These are phyloP conservation scores for Melanerpes formicivorus DNA, from an alignment of 2,113 vertebrate genomes.

Conservation along the genomic window DNA sequence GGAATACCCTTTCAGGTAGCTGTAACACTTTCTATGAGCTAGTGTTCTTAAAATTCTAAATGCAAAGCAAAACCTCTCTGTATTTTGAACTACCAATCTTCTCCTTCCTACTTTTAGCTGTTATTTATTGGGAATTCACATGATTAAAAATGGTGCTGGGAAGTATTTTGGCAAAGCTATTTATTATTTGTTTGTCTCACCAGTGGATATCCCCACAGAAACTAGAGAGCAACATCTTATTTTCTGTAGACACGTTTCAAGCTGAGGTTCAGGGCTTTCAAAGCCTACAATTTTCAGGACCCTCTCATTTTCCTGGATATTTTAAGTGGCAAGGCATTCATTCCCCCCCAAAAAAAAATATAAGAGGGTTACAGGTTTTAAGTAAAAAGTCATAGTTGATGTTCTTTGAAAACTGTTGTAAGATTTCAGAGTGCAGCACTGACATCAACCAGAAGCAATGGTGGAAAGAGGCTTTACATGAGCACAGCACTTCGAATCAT, in stretches of 20 bases:
- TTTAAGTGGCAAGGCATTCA: background rate
- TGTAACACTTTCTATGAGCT: background rate
- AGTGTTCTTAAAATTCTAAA: background rate
- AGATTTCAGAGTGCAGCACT: fast-evolving
- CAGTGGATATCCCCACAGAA: background rate
- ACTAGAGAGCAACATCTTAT: background rate
- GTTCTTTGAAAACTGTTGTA: background rate
- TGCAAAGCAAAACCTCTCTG: fast-evolving
- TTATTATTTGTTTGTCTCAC: background rate
- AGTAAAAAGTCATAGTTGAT: background rate
- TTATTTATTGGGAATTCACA: background rate
- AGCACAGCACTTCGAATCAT: background rate
- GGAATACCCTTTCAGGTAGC: background rate
- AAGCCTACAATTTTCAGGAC: background rate
- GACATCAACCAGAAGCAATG: background rate
- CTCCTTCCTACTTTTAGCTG: background rate
- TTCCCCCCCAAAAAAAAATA: background rate
- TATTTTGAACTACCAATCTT: background rate
- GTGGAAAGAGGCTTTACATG: background rate
- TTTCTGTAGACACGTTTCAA: background rate
- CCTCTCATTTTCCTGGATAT: background rate
- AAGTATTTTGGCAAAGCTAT: background rate
- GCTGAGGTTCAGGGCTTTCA: background rate
- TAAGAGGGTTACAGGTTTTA: background rate
- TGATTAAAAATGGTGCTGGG: background rate